Evolutionary conservation across 2,888 invertebrate species (phyloP), one percentile per base, ranked within the genome.

Genomic region (Andrena dorsata): DNA sequence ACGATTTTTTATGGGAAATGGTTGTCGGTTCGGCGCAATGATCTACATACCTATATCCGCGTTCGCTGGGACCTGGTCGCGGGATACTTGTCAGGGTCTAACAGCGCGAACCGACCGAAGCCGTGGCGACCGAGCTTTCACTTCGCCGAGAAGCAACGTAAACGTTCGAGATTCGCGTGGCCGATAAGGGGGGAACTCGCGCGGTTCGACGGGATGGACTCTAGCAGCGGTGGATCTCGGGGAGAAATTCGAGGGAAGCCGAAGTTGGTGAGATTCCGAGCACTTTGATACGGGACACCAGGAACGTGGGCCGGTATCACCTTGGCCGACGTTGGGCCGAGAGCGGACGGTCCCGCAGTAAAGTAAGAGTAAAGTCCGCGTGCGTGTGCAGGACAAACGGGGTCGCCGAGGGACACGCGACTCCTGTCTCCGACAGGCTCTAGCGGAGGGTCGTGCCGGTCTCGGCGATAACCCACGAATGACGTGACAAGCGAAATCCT

Each of bases 401-500:
- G 88, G 87, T 82, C 86, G 86, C 84, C 69, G 83, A 82, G 86
- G 85, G 85, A 85, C 83, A 73, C 82, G 58, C 71, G 80, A 76
- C 75, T 65, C 80, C 77, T 64, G 77, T 68, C 81, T 78, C 76
- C 80, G 61, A 80, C 80, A 74, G 76, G 51, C 66, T 60, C 73
- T 58, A 53, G 64, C 83, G 68, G 69, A 53, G 71, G 79, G 78
- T 85, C 82, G 87, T 78, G 83, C 81, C 81, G 80, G 70, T 76
- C 76, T 73, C 76, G 78, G 32, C 81, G 84, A 88, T 87, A 88
- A 87, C 87, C 87, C 86, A 47, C 76, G 90, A 80, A 88, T 90
- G 90, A 91, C 89, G 86, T 90, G 92, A 92, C 92, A 92, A 88
- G 90, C 90, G 89, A 92, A 92, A 92, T 90, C 87, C 89, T 90